Base-by-base conservation (phyloP, 1,140 invertebrate genomes). In the Drosophila sturtevanti region DNA sequence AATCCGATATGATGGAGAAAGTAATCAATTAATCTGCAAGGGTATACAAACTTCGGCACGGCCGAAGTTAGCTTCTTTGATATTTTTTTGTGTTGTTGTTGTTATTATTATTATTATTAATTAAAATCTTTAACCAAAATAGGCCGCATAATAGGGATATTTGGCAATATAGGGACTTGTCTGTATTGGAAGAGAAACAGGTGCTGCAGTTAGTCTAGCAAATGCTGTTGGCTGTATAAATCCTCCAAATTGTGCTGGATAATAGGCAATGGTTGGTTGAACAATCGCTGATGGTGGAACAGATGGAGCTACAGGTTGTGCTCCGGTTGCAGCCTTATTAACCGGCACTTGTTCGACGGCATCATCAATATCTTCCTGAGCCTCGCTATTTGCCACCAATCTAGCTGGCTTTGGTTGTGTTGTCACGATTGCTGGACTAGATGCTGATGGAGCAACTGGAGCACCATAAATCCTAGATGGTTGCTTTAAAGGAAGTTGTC, bases 341-440 rank as follows among this genome's bases (percentile, higher is more conserved):
- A 77, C 63, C 9, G 74, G 59, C 27, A 86, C 78, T 34, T 85
- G 78, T 21, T 90, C 89, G 14, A 77, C 74, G 7, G 76, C 79
- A 54, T 79, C 84, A 12, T 85, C 89, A 7, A 89, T 68, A 18
- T 90, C 89, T 55, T 82, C 75, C 14, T 86, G 77, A 3, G 85
- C 81, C 34, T 90, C 89, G 34, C 89, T 90, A 58, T 79, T 80
- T n/a, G 79, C 89, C 21, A 79, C 81, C 10, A 90, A 44, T 11
- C 79, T 79, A 3, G 81, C 81, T 9, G 89, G 63, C 37, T 90
- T 77, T 2, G 76, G 62, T 11, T 70, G 66, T 1, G 58, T 56
- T 35, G 63, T 14, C 1, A 41, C 44, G 0, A 18, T 10, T 34
- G 66, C 38, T 37, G 62, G 9, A 10, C 7, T 12, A n/a, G 61